Base-by-base conservation (phyloP, 2,797 vertebrate species). In the Odontamblyopus rebecca region DNA sequence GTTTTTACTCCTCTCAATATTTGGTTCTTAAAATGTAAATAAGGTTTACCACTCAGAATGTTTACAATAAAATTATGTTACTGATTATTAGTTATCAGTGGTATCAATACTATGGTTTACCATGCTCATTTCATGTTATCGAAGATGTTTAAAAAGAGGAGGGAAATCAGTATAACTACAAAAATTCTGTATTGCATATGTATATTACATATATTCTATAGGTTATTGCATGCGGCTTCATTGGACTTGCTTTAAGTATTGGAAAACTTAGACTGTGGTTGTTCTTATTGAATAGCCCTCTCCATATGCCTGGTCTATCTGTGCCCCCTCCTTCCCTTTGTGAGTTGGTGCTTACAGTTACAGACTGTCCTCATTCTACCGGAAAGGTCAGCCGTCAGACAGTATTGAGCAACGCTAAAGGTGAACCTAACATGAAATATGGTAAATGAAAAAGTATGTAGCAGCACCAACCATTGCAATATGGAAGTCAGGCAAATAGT, bases 351-450 rank as follows among this genome's bases (percentile, higher is more conserved):
- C 87, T 83, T 88, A 91, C 85, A 83, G 90, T 92, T 86, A 70
- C 79, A 84, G 90, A 88, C 87, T 87, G 86, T 86, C 86, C 89
- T 87, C 82, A 80, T 88, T 91, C 85, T 84, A 82, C 71, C 70
- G 12, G 71, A 94, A 94, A 94, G 92, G 93, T 94, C 93, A 92
- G 82, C 84, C 79, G 85, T 93, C 93, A 92, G 87, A 89, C 86
- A 48, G 85, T 94, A 94, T 94, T 82, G 93, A 94, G 82, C 89
- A 78, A 83, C 65, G 72, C 85, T 81, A 90, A 93, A 89, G 89
- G 88, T 92, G 91, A 91, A 75, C 76, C 88, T 86, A 92, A 88
- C 68, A 78, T 84, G 77, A 91, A 91, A 93, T 88, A 88, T 88
- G 85, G 84, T 88, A 82, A 89, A 86, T 82, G 85, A 87, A 86